Conservation (phyloP, 2,888 invertebrate genomes). For the Litoditis marina region DNA sequence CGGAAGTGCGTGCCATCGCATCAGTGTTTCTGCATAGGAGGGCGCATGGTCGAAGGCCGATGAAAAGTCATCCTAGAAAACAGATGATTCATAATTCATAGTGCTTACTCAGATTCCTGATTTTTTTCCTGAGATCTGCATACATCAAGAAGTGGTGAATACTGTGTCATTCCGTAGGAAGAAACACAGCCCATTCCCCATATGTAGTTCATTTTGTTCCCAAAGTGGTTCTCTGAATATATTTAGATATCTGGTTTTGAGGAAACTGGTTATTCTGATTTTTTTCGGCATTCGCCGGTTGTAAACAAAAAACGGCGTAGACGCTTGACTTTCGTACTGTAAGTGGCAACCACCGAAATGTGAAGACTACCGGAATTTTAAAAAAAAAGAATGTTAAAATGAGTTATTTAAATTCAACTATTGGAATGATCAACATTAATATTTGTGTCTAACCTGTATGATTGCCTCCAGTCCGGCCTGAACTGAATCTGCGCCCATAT, state of each 20-base stretch:
- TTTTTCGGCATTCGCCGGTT: background rate
- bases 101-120: too few relatives aligned
- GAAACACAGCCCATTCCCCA: too few relatives aligned
- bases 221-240: too few relatives aligned
- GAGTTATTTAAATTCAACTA: background rate
- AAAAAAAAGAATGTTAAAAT: background rate
- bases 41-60: slow-evolving; percentile 30
- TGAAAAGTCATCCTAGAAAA: slow-evolving; percentile 29
- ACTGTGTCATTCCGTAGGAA: too few relatives aligned
- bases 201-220: too few relatives aligned
- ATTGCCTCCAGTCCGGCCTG: slow-evolving; percentile 13
- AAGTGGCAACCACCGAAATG: too few relatives aligned
- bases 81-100: background rate
- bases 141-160: too few relatives aligned
- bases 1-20: slow-evolving; percentile 17
- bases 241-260: too few relatives aligned
- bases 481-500: slow-evolving; percentile 9
- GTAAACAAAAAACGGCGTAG: too few relatives aligned
- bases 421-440: background rate
- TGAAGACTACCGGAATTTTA: background rate
- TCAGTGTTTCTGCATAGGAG: slow-evolving; percentile 22
- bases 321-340: too few relatives aligned
- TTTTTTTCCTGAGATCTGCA: too few relatives aligned
- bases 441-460: slow-evolving; percentile 5
- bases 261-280: background rate